Evolutionary conservation across 2,888 invertebrate genomes (phyloP), one percentile per base, ranked within the genome.

Genomic region (Rhagophthalmus giganteus): DNA sequence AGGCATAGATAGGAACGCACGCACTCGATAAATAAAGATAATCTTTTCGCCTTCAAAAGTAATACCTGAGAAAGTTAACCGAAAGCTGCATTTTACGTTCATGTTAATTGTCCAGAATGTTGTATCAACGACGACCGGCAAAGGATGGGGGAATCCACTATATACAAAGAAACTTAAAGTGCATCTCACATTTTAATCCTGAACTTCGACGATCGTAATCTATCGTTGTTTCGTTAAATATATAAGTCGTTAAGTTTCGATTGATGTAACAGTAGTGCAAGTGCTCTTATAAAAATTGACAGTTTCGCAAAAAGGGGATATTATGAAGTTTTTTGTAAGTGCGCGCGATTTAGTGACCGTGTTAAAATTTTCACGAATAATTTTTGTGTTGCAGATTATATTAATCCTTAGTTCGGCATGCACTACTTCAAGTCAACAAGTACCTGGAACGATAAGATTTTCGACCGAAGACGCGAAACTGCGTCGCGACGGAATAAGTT

Each of bases 51-150:
- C 45, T 51, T 41, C 42, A 30, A 47, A 53, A 41, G 41, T 37
- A 47, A 41, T 37, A 41, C 34, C 34, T 48, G 53, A 41, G 53
- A 53, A 53, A 53, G 53, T 53, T 41, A 37, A 31, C 53, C 42
- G 53, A 53, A 53, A 53, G 53, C 53, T 47, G 31, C 31, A 27
- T 32, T 45, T 49, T 45, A 38, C 31, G 34, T 33, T 32, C 38
- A 33, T 53, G 47, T 53, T 53, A 47, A 47, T 47, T 32, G 37
- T 47, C 39, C 46, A 39, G 40, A 20, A 30, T 44, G 33, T 38
- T 45, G 32, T 28, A 15, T 6, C 31, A 42, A 32, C 16, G 38
- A 28, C 26, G 15, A 13, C 11, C 20, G 20, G n/a, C 9, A 11
- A 12, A 34, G 52, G 31, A 47, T 53, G 53, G 53, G 53, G 53